Evolutionary conservation across 2,888 invertebrate genomes (phyloP).

Genomic region (Sarcophaga variegata): DNA sequence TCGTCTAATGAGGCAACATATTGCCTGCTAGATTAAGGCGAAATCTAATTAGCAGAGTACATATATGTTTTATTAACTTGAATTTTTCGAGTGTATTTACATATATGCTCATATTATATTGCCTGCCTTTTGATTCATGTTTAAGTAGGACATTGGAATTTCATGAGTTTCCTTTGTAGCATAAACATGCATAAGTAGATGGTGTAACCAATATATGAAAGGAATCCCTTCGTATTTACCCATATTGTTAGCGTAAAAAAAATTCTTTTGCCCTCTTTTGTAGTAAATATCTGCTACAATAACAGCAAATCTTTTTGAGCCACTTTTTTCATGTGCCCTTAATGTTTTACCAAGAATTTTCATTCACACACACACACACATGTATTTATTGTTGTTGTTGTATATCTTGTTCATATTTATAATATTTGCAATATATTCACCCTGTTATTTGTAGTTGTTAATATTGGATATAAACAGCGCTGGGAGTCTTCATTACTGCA

Average conservation of each 20-base stretch:
- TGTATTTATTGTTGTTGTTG: constrained; percentile 1
- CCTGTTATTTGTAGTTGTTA: constrained; percentile 1
- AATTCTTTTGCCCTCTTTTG: no score
- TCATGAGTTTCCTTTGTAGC: neutral
- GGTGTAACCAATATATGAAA: no score
- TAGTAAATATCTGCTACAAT: constrained; percentile 4
- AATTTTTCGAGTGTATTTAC: constrained; percentile 6
- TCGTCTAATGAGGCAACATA: no score
- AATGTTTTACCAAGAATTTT: neutral
- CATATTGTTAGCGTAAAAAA: no score
- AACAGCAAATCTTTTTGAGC: neutral
- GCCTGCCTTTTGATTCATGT: neutral
- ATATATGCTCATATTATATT: neutral
- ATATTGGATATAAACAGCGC: neutral
- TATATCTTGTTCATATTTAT: constrained; percentile 27
- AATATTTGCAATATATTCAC: constrained; percentile 8
- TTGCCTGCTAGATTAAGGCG: no score
- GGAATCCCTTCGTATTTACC: no score
- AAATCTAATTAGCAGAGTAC: no score
- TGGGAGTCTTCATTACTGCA: constrained; percentile 9
- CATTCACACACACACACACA: constrained; percentile 25
- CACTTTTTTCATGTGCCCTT: neutral
- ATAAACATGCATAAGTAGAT: no score
- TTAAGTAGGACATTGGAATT: constrained; percentile 3
- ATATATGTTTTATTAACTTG: neutral